Conservation (phyloP, 92 coral and sea anemone genomes). For the Zoanthus sansibaricus region DNA sequence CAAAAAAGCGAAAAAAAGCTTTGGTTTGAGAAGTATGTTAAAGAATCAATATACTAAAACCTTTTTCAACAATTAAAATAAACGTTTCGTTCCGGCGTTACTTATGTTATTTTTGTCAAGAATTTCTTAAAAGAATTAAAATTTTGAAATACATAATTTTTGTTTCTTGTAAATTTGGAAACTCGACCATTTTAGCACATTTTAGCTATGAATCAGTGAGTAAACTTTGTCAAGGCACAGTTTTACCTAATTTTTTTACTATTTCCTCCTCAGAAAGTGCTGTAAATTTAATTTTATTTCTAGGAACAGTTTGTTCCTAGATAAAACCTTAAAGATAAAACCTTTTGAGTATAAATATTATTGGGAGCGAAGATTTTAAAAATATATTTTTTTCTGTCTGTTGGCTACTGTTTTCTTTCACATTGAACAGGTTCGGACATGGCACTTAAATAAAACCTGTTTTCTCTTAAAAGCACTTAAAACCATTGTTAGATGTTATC, state of each 20-base stretch:
- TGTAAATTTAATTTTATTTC: too few species aligned
- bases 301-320: too few species aligned
- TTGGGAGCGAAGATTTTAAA: too few species aligned
- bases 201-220: too few species aligned
- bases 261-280: too few species aligned
- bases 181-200: too few species aligned
- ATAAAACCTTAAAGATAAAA: too few species aligned
- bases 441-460: slow-evolving; percentile 29
- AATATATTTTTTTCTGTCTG: too few species aligned
- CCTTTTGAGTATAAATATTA: too few species aligned
- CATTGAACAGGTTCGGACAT: background rate
- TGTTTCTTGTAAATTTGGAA: too few species aligned
- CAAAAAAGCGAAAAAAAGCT: background rate
- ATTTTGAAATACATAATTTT: background rate
- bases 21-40: background rate
- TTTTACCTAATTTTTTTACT: too few species aligned
- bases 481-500: slow-evolving; percentile 10
- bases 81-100: background rate
- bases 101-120: background rate
- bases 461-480: slow-evolving; percentile 24
- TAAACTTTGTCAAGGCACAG: too few species aligned
- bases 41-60: background rate
- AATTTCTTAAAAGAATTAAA: background rate
- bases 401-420: background rate
- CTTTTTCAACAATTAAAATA: background rate